Base-by-base conservation (phyloP, 2,797 vertebrate genomes). In the Danio choprae region DNA sequence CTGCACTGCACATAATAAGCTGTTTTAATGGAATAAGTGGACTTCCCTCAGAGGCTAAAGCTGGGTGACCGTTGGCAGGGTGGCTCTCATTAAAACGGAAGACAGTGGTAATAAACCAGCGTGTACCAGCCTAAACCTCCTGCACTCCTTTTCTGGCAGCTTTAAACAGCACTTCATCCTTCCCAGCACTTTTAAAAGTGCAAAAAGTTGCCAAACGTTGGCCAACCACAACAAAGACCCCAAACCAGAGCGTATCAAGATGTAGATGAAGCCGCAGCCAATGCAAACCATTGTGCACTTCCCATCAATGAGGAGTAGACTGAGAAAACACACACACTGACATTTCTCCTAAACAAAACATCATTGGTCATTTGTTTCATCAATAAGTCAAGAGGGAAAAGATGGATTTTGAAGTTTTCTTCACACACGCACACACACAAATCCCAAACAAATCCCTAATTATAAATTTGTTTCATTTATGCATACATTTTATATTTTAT, bases 211-310 rank as follows among this genome's bases (percentile, higher is more conserved):
- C 29, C 58, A 74, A 50, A 29, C 5, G 7, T 56, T 0, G 13
- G 53, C 40, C 69, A 72, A 72, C 58, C 44, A 74, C 72, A 63
- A 74, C 72, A 74, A 74, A 40, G 58, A 51, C 44, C 40, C 53
- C 2, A 29, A 22, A 58, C 40, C 69, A 58, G 38, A 56, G 6
- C 1, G 11, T 38, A 18, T 22, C 43, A 53, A 16, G 18, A 58
- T 29, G 53, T 58, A 72, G 56, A 72, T 10, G 18, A 72, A 18
- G 38, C 53, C 43, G 18, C 56, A 40, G 51, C 69, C 69, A 72
- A 72, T 1, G 2, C 18, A 58, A 72, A 58, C 51, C 20, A 63
- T 63, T 50, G 29, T 50, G 72, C 58, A 63, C 58, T 63, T 74
- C 44, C 69, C 1, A 18, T 56, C 53, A 56, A 56, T 58, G 40